Evolutionary conservation across 92 coral and sea anemone species (phyloP).

Genomic region (Actinostola sp.): DNA sequence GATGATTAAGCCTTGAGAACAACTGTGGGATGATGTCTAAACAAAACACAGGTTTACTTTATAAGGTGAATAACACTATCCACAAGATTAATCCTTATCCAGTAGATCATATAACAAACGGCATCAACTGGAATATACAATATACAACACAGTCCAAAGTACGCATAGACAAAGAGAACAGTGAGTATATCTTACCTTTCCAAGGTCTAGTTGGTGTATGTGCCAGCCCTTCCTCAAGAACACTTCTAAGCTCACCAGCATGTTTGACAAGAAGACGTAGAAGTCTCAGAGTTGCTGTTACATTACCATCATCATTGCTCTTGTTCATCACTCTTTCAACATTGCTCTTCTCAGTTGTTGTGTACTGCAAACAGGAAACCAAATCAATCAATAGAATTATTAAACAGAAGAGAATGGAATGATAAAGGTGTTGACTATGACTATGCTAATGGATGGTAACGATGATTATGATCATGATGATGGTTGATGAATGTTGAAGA

Average conservation of each 20-base stretch:
- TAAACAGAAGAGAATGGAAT: too few relatives aligned
- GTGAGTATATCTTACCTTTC: slow-evolving; percentile 98
- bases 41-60: not conserved
- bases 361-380: slow-evolving; percentile 3
- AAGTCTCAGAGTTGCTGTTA: slow-evolving; percentile 94
- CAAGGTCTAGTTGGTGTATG: slow-evolving; percentile 94
- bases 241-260: slow-evolving; percentile 91
- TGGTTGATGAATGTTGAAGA: too few relatives aligned
- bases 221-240: slow-evolving; percentile 86
- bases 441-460: too few relatives aligned
- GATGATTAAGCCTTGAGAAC: slow-evolving; percentile 96
- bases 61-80: too few relatives aligned
- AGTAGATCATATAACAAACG: too few relatives aligned
- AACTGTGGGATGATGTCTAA: slow-evolving; percentile 94
- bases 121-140: not conserved
- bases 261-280: slow-evolving; percentile 95
- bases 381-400: too few relatives aligned
- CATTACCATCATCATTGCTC: slow-evolving; percentile 92
- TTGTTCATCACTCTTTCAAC: slow-evolving; percentile 44
- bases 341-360: slow-evolving; percentile 15
- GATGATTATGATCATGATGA: too few relatives aligned
- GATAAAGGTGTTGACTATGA: not conserved
- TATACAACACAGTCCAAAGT: too few relatives aligned
- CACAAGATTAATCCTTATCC: too few relatives aligned
- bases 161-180: too few relatives aligned